A percentile compares a stretch with the other conserved stretches of the same genome.
Conservation (phyloP, 2,797 vertebrate genomes). For the Pipistrellus pipistrellus region DNA sequence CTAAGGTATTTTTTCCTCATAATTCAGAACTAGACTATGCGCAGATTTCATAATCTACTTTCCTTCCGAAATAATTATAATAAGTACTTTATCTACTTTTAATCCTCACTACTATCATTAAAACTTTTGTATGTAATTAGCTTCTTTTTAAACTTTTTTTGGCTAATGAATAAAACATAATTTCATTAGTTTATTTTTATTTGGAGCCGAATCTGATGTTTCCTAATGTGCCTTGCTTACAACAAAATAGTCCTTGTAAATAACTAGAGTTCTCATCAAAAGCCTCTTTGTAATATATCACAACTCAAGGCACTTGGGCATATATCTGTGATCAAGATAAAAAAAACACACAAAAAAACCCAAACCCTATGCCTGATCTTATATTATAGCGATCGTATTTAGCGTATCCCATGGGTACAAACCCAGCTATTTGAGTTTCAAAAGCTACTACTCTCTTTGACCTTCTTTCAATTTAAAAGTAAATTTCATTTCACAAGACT, state of each 20-base stretch:
- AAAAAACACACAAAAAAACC: neutral
- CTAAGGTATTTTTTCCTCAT: neutral
- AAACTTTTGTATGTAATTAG: neutral
- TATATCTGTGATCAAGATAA: neutral
- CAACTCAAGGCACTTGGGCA: neutral
- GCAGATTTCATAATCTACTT: neutral
- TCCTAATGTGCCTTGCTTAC: neutral
- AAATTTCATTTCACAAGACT: neutral
- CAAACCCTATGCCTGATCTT: neutral
- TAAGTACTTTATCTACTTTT: neutral
- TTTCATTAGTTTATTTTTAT: neutral
- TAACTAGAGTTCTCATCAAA: neutral
- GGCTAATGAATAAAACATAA: neutral
- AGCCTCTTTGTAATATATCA: neutral
- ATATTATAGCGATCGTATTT: neutral
- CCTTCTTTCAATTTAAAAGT: neutral
- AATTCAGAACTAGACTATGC: neutral
- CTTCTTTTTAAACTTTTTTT: neutral
- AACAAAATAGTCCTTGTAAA: neutral
- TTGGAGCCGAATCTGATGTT: neutral
- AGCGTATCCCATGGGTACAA: neutral
- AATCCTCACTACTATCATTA: neutral
- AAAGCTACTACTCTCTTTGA: neutral
- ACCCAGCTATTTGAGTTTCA: neutral
- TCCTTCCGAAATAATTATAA: conserved; percentile 2